Base-by-base conservation (phyloP, 1,140 invertebrate species). In the Lysiphlebus fabarum region DNA sequence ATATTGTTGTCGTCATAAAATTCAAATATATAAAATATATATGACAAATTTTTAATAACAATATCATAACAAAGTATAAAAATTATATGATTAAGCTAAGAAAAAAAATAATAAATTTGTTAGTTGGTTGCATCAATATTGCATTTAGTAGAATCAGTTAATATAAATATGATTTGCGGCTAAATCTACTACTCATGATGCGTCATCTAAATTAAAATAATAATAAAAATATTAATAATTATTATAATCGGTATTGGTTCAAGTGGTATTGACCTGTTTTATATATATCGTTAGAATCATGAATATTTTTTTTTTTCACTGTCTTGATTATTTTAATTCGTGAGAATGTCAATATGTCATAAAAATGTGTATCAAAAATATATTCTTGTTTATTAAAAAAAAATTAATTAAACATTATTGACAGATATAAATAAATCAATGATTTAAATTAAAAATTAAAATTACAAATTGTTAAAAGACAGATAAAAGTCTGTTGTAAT, bases 251-350 rank as follows among this genome's bases (percentile, higher is more conserved):
- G 63, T 62, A 72, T 69, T 67, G 61, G 71, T 71, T 73, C 70
- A 70, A 74, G 70, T 74, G 72, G 67, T 70, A 68, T 69, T 71
- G 67, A 74, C 70, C 70, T 67, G 64, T 54, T 58, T 1, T 26
- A 4, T 26, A 4, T 51, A 17, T 53, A 43, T 60, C 50, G 33
- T 57, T 45, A 37, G 33, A 40, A 36, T 26, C 17, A 26, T 26
- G 17, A 26, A 26, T 26, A 1, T 48, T 38, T 43, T 12, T 37
- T n/a, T 34, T 47, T 56, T 44, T 26, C 44, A 26, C 49, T 34
- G 48, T 37, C 56, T 58, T 58, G 55, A 41, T 42, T 11, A 17
- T 49, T 17, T 47, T 26, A 33, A 64, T 66, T 72, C 72, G 72
- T 73, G 72, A 67, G 72, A 71, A 73, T 50, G 33, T 49, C 47